Base-by-base conservation (phyloP, 30 jellyfish, hydroid and myxozoan genomes). In the Phacellophora camtschatica region DNA sequence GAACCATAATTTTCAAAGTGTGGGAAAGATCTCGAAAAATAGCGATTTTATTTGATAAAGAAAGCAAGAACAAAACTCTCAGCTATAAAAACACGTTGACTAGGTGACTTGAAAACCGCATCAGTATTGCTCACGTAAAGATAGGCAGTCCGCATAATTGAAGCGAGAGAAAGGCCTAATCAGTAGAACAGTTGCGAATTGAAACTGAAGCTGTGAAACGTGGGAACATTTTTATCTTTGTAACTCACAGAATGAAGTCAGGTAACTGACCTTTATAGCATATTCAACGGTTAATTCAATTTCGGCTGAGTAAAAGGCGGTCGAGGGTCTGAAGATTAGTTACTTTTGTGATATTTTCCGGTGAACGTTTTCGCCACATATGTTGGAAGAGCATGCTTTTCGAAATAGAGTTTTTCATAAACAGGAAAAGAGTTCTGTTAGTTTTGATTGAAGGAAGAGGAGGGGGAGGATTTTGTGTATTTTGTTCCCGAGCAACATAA, bases 1-100 rank as follows among this genome's bases (percentile, higher is more conserved):
- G n/a, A 66, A 24, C 80, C 61, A 43, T 66, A 66, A 66, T 66
- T 66, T 66, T 23, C n/a, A 59, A 66, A 66, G 80, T 66, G 80
- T 66, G 80, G 80, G 80, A 66, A 66, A 36, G 41, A 32, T 66
- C 59, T 66, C 59, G 24, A n/a, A 66, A 66, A 33, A 66, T 66
- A 66, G 32, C 29, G 39, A 66, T 10, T 36, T 9, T 22, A 18
- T 39, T 16, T 25, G 55, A 42, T 28, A 42, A 66, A 66, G 42
- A 27, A 39, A 35, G 25, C n/a, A 37, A 6, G 3, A 39, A 34
- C 80, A 66, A 66, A 63, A 66, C 30, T 12, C 53, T 39, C 34
- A 11, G 61, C 62, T 41, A 28, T 22, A 35, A 6, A 66, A 31
- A 35, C 62, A 28, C 57, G 18, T 33, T 28, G n/a, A 22, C 18